Percentiles rank a stretch among this genome's conserved stretches.
These are phyloP conservation scores for Atrichornis clamosus DNA, from an alignment of 2,113 vertebrate species.

Conservation along the genomic window DNA sequence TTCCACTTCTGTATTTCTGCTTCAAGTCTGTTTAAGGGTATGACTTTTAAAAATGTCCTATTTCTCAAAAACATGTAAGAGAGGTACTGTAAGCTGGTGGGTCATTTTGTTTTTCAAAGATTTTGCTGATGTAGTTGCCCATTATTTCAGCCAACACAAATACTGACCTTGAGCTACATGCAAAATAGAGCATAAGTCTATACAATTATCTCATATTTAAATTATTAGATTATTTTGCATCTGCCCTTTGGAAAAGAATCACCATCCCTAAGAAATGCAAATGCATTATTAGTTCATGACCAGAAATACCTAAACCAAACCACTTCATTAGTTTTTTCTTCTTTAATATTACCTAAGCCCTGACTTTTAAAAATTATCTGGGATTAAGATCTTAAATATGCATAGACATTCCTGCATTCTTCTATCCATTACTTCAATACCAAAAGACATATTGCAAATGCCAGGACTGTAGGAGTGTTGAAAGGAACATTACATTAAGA, in stretches of 20 bases:
- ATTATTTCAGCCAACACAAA: neutral
- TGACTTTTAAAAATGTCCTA: neutral
- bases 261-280: neutral
- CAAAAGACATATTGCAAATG: neutral
- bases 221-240: neutral
- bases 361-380: neutral
- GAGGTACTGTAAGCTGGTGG: neutral
- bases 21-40: neutral
- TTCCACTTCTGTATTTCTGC: neutral
- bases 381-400: slow-evolving; percentile 8
- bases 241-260: neutral
- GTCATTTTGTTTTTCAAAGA: neutral
- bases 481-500: slow-evolving; percentile 1
- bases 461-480: neutral
- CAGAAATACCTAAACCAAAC: neutral
- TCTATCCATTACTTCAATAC: neutral
- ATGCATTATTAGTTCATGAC: neutral
- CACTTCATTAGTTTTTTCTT: neutral
- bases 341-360: neutral
- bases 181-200: neutral
- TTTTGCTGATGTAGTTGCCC: neutral
- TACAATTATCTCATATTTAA: neutral
- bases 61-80: neutral
- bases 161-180: neutral
- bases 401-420: neutral